These are phyloP conservation scores for Onchidella celtica DNA, from an alignment of 2,888 invertebrate genomes.

Conservation along the genomic window DNA sequence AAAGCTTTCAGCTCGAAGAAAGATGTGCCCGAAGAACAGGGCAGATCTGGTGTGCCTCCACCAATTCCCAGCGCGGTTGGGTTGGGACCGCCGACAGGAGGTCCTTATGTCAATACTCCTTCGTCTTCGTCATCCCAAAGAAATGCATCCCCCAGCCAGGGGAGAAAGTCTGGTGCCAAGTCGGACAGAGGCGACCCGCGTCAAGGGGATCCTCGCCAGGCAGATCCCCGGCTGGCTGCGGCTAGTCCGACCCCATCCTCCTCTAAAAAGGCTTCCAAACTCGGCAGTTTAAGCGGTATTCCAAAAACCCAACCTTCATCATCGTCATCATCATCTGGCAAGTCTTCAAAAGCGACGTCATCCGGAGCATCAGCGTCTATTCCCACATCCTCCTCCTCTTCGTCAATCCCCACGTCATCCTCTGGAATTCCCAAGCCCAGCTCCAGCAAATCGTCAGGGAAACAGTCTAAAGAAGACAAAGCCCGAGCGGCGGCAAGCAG, in stretches of 20 bases:
- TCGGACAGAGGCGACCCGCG: constrained; percentile 12
- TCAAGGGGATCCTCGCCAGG: constrained; percentile 37
- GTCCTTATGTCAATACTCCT: constrained; percentile 17
- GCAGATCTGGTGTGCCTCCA: constrained; percentile 44
- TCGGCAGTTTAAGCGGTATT: constrained; percentile 34
- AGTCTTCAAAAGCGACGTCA: constrained; percentile 40
- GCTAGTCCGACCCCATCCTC: constrained; percentile 52
- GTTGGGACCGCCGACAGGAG: constrained; percentile 47
- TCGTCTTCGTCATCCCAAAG: constrained; percentile 4
- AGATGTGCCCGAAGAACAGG: constrained; percentile 45
- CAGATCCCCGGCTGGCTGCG: constrained; percentile 49
- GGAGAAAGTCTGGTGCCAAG: constrained; percentile 59
- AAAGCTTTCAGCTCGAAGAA: constrained; percentile 66
- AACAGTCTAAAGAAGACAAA: constrained; percentile 67
- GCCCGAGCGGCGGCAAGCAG: constrained; percentile 54
- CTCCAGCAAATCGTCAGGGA: constrained; percentile 41
- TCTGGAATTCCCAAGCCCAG: constrained; percentile 53
- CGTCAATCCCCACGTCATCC: constrained; percentile 44
- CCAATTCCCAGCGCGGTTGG: constrained; percentile 47
- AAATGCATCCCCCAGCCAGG: constrained; percentile 58
- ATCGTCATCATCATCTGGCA: constrained; percentile 38
- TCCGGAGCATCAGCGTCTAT: constrained; percentile 27
- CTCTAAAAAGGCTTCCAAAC: constrained; percentile 48
- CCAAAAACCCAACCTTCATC: constrained; percentile 43
- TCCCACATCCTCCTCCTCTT: constrained; percentile 36